A percentile compares a stretch with the other conserved stretches of the same genome.
Evolutionary conservation across 2,797 vertebrate genomes (phyloP).

Genomic region (Hippocampus kuda): DNA sequence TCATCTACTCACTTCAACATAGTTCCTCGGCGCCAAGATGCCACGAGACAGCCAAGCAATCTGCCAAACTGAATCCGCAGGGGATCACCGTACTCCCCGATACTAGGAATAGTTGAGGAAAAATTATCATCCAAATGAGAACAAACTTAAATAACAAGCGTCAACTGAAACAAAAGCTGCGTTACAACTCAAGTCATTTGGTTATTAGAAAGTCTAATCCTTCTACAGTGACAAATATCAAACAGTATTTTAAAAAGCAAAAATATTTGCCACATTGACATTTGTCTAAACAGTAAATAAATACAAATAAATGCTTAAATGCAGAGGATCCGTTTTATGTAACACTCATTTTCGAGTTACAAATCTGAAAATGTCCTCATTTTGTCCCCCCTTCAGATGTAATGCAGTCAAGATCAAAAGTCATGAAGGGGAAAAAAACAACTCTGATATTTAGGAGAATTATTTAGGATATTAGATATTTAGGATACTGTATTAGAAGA

Average conservation of each 20-base stretch:
- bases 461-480: too few species aligned
- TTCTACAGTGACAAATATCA: neutral
- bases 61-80: neutral
- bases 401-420: neutral
- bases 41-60: too few species aligned
- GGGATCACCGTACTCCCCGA: neutral
- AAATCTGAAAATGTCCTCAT: neutral
- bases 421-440: neutral
- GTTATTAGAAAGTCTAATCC: neutral
- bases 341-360: neutral
- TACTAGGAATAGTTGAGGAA: neutral
- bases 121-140: neutral
- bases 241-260: neutral
- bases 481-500: too few species aligned
- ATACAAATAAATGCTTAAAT: constrained; percentile 2
- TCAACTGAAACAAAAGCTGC: neutral
- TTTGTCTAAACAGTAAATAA: neutral
- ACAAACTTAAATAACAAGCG: neutral
- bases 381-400: neutral
- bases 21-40: too few species aligned
- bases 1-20: neutral
- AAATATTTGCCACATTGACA: neutral
- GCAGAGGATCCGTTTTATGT: neutral
- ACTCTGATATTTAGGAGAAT: neutral
- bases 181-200: neutral